These are phyloP conservation scores for Nyleta sp. DNA, from an alignment of 2,888 invertebrate species.

Conservation along the genomic window DNA sequence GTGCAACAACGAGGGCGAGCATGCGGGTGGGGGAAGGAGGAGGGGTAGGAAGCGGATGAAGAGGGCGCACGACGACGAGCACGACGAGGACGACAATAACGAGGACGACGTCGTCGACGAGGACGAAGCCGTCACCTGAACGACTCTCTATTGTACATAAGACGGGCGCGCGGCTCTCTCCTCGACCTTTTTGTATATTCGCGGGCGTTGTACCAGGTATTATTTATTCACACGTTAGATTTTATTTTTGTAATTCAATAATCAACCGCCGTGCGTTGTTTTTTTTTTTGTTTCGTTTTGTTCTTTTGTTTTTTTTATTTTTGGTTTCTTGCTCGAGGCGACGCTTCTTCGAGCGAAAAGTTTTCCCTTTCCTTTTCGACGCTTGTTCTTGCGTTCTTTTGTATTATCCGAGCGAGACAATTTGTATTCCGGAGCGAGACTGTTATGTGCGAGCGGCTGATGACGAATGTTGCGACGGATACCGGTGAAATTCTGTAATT, in stretches of 20 bases:
- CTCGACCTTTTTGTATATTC: constrained; percentile 28
- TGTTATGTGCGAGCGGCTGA: too few species aligned
- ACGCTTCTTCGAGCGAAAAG: too few species aligned
- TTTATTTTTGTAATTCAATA: constrained; percentile 1
- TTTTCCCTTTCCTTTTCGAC: too few species aligned
- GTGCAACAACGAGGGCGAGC: too few species aligned
- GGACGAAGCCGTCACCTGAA: constrained; percentile 14
- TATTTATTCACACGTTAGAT: neutral
- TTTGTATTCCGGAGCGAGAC: neutral
- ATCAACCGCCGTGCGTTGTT: too few species aligned
- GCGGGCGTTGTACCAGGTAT: constrained; percentile 32
- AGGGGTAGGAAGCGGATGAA: neutral
- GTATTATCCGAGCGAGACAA: too few species aligned
- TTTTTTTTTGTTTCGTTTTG: too few species aligned
- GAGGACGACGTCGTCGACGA: constrained; percentile 62
- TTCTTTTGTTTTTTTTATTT: too few species aligned
- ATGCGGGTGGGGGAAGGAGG: constrained; percentile 5
- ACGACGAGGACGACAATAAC: constrained; percentile 49
- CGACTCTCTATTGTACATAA: constrained; percentile 17
- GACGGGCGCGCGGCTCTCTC: too few species aligned
- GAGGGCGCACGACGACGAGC: constrained; percentile 66
- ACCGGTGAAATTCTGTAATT: constrained; percentile 58
- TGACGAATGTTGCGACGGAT: constrained; percentile 42
- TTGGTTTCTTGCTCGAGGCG: too few species aligned
- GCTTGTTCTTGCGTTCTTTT: too few species aligned